Percentiles rank a stretch among this genome's conserved stretches.
Conservation (phyloP, 2,113 vertebrate species). For the Abramis brama region DNA sequence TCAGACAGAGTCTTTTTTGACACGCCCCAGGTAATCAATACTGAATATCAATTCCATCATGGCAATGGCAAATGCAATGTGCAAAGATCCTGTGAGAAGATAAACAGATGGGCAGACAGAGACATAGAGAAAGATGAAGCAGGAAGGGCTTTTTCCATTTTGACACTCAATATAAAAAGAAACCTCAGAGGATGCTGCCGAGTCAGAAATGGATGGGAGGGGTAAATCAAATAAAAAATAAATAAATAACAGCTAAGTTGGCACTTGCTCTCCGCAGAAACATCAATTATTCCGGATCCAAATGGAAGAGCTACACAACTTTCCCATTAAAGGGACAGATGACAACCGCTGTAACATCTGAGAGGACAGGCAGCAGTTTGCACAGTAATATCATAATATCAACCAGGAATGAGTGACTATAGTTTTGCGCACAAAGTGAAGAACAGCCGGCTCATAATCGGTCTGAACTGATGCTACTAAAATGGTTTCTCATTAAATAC, state of each 20-base stretch:
- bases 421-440: background rate
- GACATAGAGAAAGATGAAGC: background rate
- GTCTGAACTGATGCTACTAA: background rate
- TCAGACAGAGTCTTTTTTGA: background rate
- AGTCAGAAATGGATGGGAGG: slow-evolving; percentile 12
- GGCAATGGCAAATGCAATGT: background rate
- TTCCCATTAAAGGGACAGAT: slow-evolving; percentile 50
- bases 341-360: background rate
- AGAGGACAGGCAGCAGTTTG: slow-evolving; percentile 6
- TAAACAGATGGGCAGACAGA: background rate
- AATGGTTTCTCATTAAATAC: slow-evolving; percentile 12
- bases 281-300: slow-evolving; percentile 57
- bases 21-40: background rate
- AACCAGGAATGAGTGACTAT: background rate
- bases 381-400: background rate
- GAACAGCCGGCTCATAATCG: background rate
- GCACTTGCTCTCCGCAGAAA: slow-evolving; percentile 7
- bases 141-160: background rate
- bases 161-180: slow-evolving; percentile 12
- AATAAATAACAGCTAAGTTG: slow-evolving; percentile 7
- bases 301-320: slow-evolving; percentile 52
- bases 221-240: slow-evolving; percentile 28
- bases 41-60: slow-evolving; percentile 9
- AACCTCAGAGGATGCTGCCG: slow-evolving; percentile 7
- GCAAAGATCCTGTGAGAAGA: background rate